Conservation (phyloP, 2,797 vertebrate species). For the Numenius phaeopus region DNA sequence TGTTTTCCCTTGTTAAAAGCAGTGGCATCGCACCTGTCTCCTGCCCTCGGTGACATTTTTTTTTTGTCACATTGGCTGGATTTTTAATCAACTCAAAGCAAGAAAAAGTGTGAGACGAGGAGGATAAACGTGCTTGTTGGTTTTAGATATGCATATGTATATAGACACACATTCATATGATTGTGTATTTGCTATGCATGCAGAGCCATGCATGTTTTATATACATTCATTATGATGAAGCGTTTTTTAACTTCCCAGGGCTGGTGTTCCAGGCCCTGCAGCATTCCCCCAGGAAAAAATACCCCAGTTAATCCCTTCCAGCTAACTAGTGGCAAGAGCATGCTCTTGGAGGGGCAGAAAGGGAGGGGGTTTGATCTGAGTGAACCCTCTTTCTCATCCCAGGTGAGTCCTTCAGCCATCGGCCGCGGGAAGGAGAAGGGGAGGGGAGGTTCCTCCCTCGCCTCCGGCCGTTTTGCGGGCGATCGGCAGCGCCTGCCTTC, state of each 20-base stretch:
- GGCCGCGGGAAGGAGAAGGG: neutral
- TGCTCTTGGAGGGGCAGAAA: neutral
- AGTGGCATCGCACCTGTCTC: fast-evolving
- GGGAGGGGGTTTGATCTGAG: neutral
- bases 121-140: neutral
- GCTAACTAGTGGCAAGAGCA: neutral
- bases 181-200: neutral
- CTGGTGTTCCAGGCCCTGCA: neutral
- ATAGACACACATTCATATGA: neutral
- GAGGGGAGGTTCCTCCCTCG: conserved; percentile 12
- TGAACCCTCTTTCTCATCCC: neutral
- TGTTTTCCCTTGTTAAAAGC: neutral
- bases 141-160: neutral
- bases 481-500: conserved; percentile 20
- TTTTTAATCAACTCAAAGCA: neutral
- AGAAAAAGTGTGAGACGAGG: neutral
- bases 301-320: neutral
- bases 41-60: neutral
- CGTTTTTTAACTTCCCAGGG: conserved; percentile 18
- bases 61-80: neutral
- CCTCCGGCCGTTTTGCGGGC: neutral
- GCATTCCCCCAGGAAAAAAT: neutral
- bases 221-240: neutral
- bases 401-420: neutral
- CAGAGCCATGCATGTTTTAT: neutral